Evolutionary conservation across 2,113 vertebrate species (phyloP).

Genomic region (Daubentonia madagascariensis): DNA sequence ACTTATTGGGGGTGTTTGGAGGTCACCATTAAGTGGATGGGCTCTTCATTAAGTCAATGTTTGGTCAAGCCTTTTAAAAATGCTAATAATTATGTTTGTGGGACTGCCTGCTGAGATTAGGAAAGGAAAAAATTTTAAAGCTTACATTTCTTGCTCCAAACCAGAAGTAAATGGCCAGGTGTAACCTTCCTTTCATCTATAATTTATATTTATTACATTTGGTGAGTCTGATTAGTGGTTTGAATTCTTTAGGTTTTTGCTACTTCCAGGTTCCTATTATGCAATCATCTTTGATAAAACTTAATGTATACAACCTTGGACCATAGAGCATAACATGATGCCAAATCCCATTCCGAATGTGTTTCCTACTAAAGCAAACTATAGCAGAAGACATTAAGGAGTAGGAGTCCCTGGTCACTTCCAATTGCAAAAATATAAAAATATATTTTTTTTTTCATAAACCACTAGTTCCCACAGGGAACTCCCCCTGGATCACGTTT

Average conservation of each 20-base stretch:
- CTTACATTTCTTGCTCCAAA: slow-evolving; percentile 53
- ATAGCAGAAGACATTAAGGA: not conserved
- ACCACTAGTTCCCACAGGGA: not conserved
- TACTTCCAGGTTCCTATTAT: slow-evolving; percentile 38
- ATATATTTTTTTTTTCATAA: not conserved
- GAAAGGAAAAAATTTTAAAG: not conserved
- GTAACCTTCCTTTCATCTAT: slow-evolving; percentile 48
- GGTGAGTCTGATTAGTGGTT: slow-evolving; percentile 57
- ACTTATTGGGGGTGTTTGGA: slow-evolving; percentile 2
- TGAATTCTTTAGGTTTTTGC: slow-evolving; percentile 54
- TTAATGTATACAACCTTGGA: not conserved
- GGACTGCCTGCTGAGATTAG: slow-evolving; percentile 22
- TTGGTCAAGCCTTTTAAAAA: slow-evolving; percentile 49
- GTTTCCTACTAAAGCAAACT: slow-evolving; percentile 7
- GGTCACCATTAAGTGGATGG: slow-evolving; percentile 10
- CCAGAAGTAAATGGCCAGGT: slow-evolving; percentile 58
- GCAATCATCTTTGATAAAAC: slow-evolving; percentile 48
- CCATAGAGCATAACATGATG: not conserved
- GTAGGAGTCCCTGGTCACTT: not conserved
- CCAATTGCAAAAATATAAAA: not conserved
- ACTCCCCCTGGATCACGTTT: not conserved
- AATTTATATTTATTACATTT: slow-evolving; percentile 59
- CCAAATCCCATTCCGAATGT: slow-evolving; percentile 19
- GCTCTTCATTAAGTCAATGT: slow-evolving; percentile 43
- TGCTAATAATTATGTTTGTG: not conserved